These are phyloP conservation scores for Dryobotodes eremita DNA, from an alignment of 2,888 invertebrate species.

Conservation along the genomic window DNA sequence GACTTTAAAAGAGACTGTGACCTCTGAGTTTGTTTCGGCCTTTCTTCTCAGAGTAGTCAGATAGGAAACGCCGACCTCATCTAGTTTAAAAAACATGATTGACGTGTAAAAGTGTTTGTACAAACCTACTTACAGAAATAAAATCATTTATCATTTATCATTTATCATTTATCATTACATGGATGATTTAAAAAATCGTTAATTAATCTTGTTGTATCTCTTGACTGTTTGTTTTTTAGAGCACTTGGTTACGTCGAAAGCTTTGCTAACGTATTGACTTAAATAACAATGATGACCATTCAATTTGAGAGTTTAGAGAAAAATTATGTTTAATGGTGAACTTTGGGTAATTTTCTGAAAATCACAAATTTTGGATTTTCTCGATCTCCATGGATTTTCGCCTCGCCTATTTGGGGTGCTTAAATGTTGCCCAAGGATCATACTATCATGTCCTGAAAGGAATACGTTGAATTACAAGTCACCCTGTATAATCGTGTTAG, in stretches of 20 bases:
- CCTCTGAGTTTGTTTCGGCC: too few relatives aligned
- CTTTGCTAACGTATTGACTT: neutral
- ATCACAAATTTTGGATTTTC: neutral
- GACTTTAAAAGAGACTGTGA: too few relatives aligned
- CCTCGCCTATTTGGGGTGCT: neutral
- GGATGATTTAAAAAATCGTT: neutral
- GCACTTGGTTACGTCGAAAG: neutral
- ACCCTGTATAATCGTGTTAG: neutral
- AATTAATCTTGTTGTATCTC: neutral
- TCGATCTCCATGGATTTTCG: neutral
- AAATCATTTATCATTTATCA: too few relatives aligned
- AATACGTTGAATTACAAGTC: neutral
- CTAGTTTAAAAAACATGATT: too few relatives aligned
- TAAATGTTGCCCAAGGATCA: neutral
- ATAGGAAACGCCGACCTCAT: too few relatives aligned
- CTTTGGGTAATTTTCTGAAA: neutral
- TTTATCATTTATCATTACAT: too few relatives aligned
- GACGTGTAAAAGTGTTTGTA: too few relatives aligned
- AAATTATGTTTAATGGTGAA: neutral
- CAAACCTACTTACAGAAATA: too few relatives aligned
- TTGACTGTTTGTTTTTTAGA: neutral
- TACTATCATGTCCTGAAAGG: neutral
- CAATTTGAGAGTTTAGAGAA: neutral
- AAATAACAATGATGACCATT: neutral
- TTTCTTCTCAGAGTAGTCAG: too few relatives aligned